A percentile compares a stretch with the other conserved stretches of the same genome.
Evolutionary conservation across 2,797 vertebrate genomes (phyloP).

Genomic region (Amblyopsis hoosieri): DNA sequence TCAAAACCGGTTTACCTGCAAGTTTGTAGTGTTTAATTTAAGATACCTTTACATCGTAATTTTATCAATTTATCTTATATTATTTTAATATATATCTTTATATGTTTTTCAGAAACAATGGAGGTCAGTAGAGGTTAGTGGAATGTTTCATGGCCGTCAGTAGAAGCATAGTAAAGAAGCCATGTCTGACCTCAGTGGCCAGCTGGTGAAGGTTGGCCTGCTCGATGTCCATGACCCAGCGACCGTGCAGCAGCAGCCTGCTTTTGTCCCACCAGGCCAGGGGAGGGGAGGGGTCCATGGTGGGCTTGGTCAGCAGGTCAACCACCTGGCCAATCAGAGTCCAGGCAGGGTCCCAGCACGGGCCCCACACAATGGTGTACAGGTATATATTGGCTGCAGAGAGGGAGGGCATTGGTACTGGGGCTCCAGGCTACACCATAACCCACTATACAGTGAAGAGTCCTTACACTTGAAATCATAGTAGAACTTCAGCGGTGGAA

Average conservation of each 20-base stretch:
- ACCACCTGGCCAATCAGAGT: conserved; percentile 93
- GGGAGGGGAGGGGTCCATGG: conserved; percentile 88
- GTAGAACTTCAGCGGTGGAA: conserved; percentile 97
- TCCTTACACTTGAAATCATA: conserved; percentile 94
- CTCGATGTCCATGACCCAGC: conserved; percentile 94
- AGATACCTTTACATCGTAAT: too few relatives aligned
- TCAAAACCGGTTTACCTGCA: too few relatives aligned
- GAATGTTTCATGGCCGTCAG: background rate
- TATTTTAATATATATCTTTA: too few relatives aligned
- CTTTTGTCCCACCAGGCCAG: conserved; percentile 99
- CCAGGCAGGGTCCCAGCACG: conserved; percentile 99
- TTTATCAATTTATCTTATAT: too few relatives aligned
- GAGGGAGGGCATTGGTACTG: background rate
- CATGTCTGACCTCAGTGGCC: conserved; percentile 87
- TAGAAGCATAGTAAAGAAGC: too few relatives aligned
- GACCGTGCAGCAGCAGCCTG: conserved; percentile 90
- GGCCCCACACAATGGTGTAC: conserved; percentile 97
- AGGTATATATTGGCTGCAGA: conserved; percentile 88
- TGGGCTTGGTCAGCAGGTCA: conserved; percentile 94
- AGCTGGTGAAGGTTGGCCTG: conserved; percentile 97
- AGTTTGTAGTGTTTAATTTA: too few relatives aligned
- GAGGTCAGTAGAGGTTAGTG: too few relatives aligned
- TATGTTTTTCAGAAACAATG: too few relatives aligned
- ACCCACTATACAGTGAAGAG: background rate
- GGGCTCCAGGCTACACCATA: background rate